Percentiles rank a stretch among this genome's conserved stretches.
phyloP scores from a whole-genome alignment of 1,140 invertebrate genomes.

The Cepaea nemoralis region DNA sequence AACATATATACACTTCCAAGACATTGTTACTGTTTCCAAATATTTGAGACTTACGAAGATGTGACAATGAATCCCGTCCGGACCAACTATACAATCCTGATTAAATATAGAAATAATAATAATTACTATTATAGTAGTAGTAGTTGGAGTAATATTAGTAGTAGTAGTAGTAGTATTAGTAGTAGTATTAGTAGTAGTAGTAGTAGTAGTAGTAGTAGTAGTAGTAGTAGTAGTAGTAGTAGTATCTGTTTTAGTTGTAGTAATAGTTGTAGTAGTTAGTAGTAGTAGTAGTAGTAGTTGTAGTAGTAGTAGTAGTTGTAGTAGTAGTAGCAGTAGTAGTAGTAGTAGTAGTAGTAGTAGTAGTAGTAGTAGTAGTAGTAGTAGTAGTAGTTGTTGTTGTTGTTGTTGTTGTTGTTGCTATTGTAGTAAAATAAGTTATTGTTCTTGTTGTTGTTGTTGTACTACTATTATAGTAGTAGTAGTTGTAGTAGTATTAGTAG shows the following conservation, averaged over 20 bases:
- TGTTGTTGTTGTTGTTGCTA: no score
- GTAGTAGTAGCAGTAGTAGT: slow-evolving; percentile 2
- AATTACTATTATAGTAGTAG: no score
- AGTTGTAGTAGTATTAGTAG: no score
- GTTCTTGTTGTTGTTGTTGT: slow-evolving; percentile 2
- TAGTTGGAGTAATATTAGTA: no score
- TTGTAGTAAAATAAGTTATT: neutral
- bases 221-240: neutral
- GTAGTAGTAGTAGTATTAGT: no score
- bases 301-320: neutral
- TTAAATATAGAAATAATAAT: no score
- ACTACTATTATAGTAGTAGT: neutral
- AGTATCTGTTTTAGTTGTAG: neutral
- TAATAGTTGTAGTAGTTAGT: no score
- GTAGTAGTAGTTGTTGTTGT: neutral
- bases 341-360: neutral
- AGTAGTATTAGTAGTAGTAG: no score
- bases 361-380: neutral
- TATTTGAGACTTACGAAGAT: no score
- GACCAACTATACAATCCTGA: neutral
- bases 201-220: no score
- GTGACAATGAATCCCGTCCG: neutral
- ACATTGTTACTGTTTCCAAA: no score
- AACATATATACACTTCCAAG: no score
- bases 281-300: neutral